Base-by-base conservation (phyloP, 2,113 vertebrate genomes). In the Holacanthus passer region DNA sequence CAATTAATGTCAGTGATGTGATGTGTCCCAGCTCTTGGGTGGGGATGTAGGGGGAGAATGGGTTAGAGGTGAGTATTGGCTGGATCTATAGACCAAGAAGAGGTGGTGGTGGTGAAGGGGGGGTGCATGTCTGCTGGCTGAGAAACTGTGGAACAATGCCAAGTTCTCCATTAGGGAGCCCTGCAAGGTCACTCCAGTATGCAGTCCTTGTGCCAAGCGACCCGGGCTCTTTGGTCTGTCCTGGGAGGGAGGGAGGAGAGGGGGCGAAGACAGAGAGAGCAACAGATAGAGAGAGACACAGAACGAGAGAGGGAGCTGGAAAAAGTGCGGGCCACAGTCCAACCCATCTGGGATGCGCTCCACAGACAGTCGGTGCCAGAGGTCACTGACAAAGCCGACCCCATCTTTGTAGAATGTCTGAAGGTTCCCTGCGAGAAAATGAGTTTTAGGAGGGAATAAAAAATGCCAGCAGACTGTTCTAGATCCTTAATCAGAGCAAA, bases 101-200 rank as follows among this genome's bases (percentile, higher is more conserved):
- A 79, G 79, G 65, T 68, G 70, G 66, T 2, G 39, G 71, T 2
- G 32, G 60, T 43, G 71, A 22, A 14, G 19, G 39, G 35, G 69
- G 24, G 43, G 43, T 35, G 69, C 65, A 45, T 85, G 91, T 89
- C 91, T 91, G 81, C 89, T 89, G 89, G 85, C 82, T 88, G 90
- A 92, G 91, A 91, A 89, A 92, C 80, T 24, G 86, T 96, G 95
- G 94, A 94, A 74, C 81, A 22, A 32, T 11, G 95, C 95, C 95
- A 96, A 92, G 83, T 90, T 90, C 82, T 94, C 94, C 92, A 95
- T 96, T 95, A 95, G 86, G 85, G 87, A 94, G 88, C 85, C 81
- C 74, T 73, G 81, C 92, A 93, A 95, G 95, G 95, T 96, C 94
- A 94, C 85, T 87, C 64, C 58, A 73, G 88, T 81, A 81, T 86